Evolutionary conservation across 2,113 vertebrate genomes (phyloP).

Genomic region (Nycticorax nycticorax): DNA sequence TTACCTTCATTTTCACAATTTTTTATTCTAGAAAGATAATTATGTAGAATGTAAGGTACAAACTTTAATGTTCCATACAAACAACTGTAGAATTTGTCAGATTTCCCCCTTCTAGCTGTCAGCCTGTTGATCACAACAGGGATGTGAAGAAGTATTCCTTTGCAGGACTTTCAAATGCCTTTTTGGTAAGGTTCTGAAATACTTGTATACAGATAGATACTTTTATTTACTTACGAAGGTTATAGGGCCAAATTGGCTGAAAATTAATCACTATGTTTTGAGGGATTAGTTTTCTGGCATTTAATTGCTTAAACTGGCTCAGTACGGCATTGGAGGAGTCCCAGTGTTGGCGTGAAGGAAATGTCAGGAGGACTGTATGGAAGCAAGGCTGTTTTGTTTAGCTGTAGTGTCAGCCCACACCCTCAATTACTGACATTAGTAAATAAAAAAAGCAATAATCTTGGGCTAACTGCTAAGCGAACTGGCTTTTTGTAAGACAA

Average conservation of each 20-base stretch:
- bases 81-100: background rate
- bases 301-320: background rate
- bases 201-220: background rate
- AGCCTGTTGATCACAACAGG: background rate
- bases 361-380: rapidly evolving
- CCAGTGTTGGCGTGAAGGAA: background rate
- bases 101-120: background rate
- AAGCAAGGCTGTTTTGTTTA: background rate
- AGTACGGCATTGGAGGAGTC: background rate
- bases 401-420: background rate
- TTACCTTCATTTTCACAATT: background rate
- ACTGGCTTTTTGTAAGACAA: background rate
- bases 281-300: background rate
- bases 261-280: background rate
- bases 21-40: background rate
- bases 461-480: background rate
- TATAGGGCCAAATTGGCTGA: background rate
- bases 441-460: background rate
- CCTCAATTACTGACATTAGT: background rate
- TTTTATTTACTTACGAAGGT: background rate
- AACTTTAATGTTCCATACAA: background rate
- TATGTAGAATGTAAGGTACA: background rate
- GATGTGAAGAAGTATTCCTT: background rate
- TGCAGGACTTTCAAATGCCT: background rate
- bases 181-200: background rate